phyloP scores from a whole-genome alignment of 2,888 invertebrate species.

The Sphaerophoria taeniata region DNA sequence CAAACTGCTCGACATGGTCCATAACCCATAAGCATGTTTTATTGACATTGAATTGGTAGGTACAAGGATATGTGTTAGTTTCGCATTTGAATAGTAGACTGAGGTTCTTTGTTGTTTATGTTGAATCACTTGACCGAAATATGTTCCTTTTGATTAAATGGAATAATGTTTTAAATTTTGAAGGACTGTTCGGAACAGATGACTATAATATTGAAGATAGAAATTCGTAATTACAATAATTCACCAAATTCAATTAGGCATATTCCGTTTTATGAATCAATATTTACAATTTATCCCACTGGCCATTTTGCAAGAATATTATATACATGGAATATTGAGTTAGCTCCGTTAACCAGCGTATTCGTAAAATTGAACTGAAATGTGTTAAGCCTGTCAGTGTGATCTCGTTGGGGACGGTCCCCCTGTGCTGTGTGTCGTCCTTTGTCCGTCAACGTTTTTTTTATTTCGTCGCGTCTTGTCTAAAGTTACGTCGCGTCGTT shows the following conservation, averaged over 20 bases:
- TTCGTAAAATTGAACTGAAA: too few species aligned
- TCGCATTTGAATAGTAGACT: too few species aligned
- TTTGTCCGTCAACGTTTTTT: too few species aligned
- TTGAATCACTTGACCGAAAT: conserved; percentile 15
- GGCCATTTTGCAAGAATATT: not conserved
- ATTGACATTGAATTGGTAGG: not conserved
- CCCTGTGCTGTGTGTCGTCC: too few species aligned
- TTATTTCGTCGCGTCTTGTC: too few species aligned
- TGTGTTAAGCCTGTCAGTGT: too few species aligned
- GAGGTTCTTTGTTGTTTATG: not conserved
- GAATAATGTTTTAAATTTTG: conserved; percentile 3
- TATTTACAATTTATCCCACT: conserved; percentile 5
- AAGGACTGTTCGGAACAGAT: conserved; percentile 5
- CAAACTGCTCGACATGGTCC: too few species aligned
- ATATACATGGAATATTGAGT: not conserved
- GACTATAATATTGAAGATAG: conserved; percentile 2
- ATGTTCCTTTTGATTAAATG: conserved; percentile 26
- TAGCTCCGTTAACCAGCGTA: too few species aligned
- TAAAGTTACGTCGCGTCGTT: too few species aligned
- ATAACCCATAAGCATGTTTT: too few species aligned
- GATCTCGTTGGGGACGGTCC: too few species aligned
- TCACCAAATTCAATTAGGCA: conserved; percentile 41
- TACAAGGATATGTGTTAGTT: not conserved
- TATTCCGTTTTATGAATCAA: conserved; percentile 16
- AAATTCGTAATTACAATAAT: conserved; percentile 18